Conservation (phyloP, 2,888 invertebrate species). For the Listrodromus nycthemerus region DNA sequence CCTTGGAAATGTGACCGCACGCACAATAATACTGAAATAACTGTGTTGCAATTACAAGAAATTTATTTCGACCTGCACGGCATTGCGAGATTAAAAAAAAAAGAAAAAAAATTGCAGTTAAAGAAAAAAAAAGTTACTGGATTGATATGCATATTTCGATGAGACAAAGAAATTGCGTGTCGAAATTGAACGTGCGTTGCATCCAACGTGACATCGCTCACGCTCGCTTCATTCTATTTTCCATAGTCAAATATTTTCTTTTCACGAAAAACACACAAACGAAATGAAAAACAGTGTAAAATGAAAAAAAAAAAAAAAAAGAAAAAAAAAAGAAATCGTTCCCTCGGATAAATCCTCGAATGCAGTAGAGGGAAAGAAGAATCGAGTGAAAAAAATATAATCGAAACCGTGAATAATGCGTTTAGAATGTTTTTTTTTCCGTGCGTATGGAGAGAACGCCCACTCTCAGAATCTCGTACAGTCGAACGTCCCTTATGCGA, state of each 20-base stretch:
- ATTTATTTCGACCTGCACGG: neutral
- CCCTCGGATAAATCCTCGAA: conserved; percentile 28
- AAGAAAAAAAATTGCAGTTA: neutral
- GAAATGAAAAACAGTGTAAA: too few species aligned
- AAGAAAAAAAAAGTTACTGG: neutral
- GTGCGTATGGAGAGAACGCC: neutral
- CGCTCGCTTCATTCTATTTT: conserved; percentile 8
- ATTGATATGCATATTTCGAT: conserved; percentile 38
- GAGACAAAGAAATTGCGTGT: neutral
- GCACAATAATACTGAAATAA: too few species aligned
- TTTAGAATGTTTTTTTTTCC: neutral
- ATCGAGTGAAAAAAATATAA: neutral
- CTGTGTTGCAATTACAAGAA: neutral
- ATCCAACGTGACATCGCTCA: conserved; percentile 7
- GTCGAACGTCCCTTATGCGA: too few species aligned
- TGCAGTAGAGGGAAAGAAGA: neutral
- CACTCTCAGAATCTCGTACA: neutral
- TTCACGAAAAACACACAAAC: too few species aligned
- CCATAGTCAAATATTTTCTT: conserved; percentile 39
- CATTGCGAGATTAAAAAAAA: conserved; percentile 4
- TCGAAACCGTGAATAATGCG: neutral
- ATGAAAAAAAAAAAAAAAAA: neutral
- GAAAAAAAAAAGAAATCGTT: neutral
- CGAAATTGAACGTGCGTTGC: conserved; percentile 24
- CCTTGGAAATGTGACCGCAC: too few species aligned